Evolutionary conservation across 2,797 vertebrate species (phyloP).

Genomic region (Brotula barbata): DNA sequence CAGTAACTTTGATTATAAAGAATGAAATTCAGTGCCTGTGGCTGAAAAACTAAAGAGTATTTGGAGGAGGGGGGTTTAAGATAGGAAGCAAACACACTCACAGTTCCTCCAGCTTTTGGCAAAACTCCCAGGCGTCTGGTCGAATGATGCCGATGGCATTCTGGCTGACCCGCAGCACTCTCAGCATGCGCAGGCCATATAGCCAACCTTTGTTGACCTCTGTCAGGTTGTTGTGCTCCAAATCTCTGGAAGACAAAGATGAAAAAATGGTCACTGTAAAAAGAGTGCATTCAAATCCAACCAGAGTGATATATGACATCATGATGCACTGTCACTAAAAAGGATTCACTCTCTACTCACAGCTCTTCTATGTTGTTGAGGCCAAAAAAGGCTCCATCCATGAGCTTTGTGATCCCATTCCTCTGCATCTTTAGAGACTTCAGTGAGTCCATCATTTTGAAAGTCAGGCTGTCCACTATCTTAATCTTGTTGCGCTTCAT

Average conservation of each 20-base stretch:
- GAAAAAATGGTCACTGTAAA: not conserved
- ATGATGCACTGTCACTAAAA: slow-evolving; percentile 5
- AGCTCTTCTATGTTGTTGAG: slow-evolving; percentile 95
- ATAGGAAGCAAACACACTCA: slow-evolving; percentile 77
- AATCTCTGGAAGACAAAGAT: slow-evolving; percentile 79
- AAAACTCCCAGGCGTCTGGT: slow-evolving; percentile 97
- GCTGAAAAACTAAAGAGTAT: slow-evolving; percentile 19
- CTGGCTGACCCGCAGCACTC: slow-evolving; percentile 87
- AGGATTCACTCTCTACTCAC: slow-evolving; percentile 78
- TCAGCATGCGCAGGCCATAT: slow-evolving; percentile 90
- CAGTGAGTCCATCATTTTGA: slow-evolving; percentile 94
- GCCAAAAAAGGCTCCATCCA: slow-evolving; percentile 98
- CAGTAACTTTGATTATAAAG: slow-evolving; percentile 16
- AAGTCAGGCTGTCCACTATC: slow-evolving; percentile 93
- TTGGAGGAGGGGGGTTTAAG: slow-evolving; percentile 25
- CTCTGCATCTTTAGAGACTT: slow-evolving; percentile 95
- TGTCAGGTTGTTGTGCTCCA: slow-evolving; percentile 96
- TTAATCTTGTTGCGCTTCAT: slow-evolving; percentile 96
- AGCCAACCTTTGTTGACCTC: slow-evolving; percentile 98
- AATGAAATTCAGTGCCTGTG: slow-evolving; percentile 24
- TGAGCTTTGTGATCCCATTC: slow-evolving; percentile 92
- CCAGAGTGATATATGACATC: no score
- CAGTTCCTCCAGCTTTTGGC: slow-evolving; percentile 94
- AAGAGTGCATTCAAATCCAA: no score
- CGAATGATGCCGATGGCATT: slow-evolving; percentile 90